Percentiles rank a stretch among this genome's conserved stretches.
phyloP scores from a whole-genome alignment of 2,888 invertebrate genomes.

The Ephialtes manifestator region DNA sequence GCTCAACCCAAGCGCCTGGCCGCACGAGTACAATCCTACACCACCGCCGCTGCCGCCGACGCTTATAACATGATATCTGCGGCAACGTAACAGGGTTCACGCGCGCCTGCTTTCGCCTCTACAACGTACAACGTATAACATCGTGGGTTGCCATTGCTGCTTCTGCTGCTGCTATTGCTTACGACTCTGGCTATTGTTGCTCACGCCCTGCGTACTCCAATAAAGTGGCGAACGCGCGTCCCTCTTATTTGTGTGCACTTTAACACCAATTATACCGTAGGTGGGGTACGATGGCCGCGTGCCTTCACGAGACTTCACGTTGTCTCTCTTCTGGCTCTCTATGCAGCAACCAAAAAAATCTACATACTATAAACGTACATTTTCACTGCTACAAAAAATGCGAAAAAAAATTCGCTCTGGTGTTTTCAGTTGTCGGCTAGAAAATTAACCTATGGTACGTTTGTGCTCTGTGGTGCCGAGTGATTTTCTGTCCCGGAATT shows the following conservation, averaged over 20 bases:
- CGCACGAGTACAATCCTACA: slow-evolving; percentile 77
- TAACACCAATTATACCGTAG: slow-evolving; percentile 76
- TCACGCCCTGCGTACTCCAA: slow-evolving; percentile 75
- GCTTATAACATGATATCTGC: slow-evolving; percentile 78
- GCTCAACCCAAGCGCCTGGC: slow-evolving; percentile 73
- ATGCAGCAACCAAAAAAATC: background rate
- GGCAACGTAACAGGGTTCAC: slow-evolving; percentile 66
- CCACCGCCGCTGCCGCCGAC: slow-evolving; percentile 59
- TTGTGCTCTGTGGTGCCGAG: background rate
- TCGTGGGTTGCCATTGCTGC: slow-evolving; percentile 59
- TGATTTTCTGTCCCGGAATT: background rate
- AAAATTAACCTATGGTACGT: background rate
- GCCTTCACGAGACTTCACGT: slow-evolving; percentile 24
- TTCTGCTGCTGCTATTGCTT: slow-evolving; percentile 14
- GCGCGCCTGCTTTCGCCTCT: slow-evolving; percentile 49
- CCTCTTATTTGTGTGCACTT: slow-evolving; percentile 78
- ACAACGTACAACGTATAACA: slow-evolving; percentile 26
- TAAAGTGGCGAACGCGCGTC: slow-evolving; percentile 76
- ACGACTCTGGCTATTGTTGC: slow-evolving; percentile 75
- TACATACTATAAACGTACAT: background rate
- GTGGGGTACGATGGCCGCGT: slow-evolving; percentile 60
- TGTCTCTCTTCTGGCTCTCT: slow-evolving; percentile 14
- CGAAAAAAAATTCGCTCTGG: background rate
- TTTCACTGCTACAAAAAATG: background rate
- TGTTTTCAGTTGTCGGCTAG: background rate